Conservation (phyloP, 2,797 vertebrate species). For the Aphelocoma californica region DNA sequence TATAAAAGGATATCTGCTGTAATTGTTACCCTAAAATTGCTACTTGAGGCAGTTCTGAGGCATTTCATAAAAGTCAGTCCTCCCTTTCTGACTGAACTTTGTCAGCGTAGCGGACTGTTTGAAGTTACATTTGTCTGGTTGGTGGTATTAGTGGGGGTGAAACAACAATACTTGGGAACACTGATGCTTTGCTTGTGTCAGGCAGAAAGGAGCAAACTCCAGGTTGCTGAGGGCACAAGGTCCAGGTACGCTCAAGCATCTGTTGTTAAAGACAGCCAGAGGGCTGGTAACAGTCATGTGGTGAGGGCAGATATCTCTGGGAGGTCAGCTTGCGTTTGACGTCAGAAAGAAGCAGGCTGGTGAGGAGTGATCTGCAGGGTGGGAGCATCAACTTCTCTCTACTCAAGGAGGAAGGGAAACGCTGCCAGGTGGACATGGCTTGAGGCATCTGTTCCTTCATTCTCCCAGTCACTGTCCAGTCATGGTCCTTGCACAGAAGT, state of each 20-base stretch:
- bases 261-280: background rate
- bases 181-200: background rate
- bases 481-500: background rate
- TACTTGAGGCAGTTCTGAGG: background rate
- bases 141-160: background rate
- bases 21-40: background rate
- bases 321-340: slow-evolving; percentile 26
- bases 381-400: background rate
- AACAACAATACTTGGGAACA: background rate
- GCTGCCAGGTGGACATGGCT: slow-evolving; percentile 41
- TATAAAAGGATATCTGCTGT: background rate
- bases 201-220: background rate
- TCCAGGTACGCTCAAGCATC: background rate
- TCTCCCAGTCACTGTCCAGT: background rate
- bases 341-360: slow-evolving; percentile 13
- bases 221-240: background rate
- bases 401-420: background rate
- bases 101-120: background rate
- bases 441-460: slow-evolving; percentile 25
- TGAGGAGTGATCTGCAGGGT: background rate
- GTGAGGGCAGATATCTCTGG: background rate
- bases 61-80: background rate
- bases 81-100: background rate
- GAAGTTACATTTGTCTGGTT: background rate
- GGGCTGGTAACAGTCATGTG: background rate